Percentiles rank a stretch among this genome's conserved stretches.
Evolutionary conservation across 2,797 vertebrate genomes (phyloP).

Genomic region (Intellagama lesueurii): DNA sequence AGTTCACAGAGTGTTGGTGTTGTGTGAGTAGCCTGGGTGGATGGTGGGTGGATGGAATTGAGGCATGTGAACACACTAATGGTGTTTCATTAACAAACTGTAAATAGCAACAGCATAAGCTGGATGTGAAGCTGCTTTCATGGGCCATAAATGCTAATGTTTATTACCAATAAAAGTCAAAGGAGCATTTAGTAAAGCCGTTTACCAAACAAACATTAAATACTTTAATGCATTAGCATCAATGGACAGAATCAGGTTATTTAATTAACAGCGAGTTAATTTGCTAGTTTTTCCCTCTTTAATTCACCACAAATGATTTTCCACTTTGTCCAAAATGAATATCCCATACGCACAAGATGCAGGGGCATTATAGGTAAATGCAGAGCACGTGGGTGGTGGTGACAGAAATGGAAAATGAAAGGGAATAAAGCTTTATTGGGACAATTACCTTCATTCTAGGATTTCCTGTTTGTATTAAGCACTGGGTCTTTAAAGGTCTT

Average conservation of each 20-base stretch:
- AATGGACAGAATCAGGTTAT: conserved; percentile 80
- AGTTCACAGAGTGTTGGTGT: too few species aligned
- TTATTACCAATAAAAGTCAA: conserved; percentile 87
- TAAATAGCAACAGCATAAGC: conserved; percentile 81
- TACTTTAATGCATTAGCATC: conserved; percentile 82
- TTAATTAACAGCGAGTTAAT: conserved; percentile 83
- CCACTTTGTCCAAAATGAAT: conserved; percentile 55
- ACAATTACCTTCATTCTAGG: neutral
- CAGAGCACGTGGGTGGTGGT: neutral
- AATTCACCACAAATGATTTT: conserved; percentile 73
- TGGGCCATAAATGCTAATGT: conserved; percentile 85
- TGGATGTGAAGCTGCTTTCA: conserved; percentile 79
- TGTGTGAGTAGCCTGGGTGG: neutral
- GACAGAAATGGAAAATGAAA: neutral
- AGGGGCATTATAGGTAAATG: conserved; percentile 4
- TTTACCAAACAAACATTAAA: conserved; percentile 85
- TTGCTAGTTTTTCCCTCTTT: conserved; percentile 73
- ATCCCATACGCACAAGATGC: conserved; percentile 32
- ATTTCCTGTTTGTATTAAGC: neutral
- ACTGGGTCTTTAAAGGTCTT: neutral
- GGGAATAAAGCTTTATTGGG: neutral
- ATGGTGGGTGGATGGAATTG: conserved; percentile 37
- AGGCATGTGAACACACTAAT: conserved; percentile 76
- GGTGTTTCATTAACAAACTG: conserved; percentile 81
- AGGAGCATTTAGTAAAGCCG: conserved; percentile 84